A percentile compares a stretch with the other conserved stretches of the same genome.
Conservation (phyloP, 2,888 invertebrate genomes). For the Leptinotarsa haldemani region DNA sequence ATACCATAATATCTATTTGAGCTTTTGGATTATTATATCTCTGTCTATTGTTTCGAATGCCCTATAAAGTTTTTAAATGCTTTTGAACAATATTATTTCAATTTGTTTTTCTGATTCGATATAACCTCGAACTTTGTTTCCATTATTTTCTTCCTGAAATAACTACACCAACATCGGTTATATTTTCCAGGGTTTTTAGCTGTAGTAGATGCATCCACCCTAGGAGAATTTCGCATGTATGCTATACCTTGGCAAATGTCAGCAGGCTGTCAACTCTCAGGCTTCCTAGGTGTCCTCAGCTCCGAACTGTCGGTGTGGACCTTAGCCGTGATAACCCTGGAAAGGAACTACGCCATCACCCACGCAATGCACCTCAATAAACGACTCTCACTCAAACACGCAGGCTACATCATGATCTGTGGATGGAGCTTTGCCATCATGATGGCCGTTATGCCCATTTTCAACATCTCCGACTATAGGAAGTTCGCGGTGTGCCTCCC, state of each 20-base stretch:
- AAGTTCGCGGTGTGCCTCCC: constrained; percentile 97
- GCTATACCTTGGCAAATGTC: constrained; percentile 99
- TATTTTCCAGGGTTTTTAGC: constrained; percentile 82
- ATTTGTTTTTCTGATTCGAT: too few relatives aligned
- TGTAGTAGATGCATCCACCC: constrained; percentile 93
- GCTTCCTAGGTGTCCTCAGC: constrained; percentile 93
- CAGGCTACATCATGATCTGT: constrained; percentile 89
- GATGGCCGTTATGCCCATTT: constrained; percentile 89
- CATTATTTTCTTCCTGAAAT: too few relatives aligned
- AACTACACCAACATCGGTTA: too few relatives aligned
- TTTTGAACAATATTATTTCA: too few relatives aligned
- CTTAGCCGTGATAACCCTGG: constrained; percentile 94
- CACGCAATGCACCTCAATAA: constrained; percentile 98
- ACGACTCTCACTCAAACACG: constrained; percentile 89
- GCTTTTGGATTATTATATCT: too few relatives aligned
- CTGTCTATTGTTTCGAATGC: too few relatives aligned
- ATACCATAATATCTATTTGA: too few relatives aligned
- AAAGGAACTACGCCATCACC: constrained; percentile 96
- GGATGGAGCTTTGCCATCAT: constrained; percentile 93
- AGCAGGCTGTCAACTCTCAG: constrained; percentile 90
- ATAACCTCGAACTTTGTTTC: too few relatives aligned
- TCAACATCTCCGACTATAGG: constrained; percentile 94
- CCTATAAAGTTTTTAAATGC: too few relatives aligned
- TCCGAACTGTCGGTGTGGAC: constrained; percentile 96
- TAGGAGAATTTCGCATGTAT: constrained; percentile 95